A percentile compares a stretch with the other conserved stretches of the same genome.
Evolutionary conservation across 1,140 invertebrate species (phyloP).

Genomic region (Hycleus cichorii): DNA sequence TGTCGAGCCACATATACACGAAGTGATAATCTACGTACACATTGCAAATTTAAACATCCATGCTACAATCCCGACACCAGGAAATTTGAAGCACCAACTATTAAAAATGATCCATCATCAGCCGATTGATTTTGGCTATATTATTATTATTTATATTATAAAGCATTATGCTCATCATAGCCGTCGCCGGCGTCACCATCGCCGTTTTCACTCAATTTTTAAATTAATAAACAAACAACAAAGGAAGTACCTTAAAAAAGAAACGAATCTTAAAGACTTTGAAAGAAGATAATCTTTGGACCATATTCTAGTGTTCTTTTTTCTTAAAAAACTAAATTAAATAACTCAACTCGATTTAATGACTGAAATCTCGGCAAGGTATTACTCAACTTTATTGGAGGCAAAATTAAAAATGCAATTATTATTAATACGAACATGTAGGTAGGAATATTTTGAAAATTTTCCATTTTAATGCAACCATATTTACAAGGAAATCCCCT

Average conservation of each 20-base stretch:
- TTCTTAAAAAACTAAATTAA: background rate
- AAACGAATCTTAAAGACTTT: conserved; percentile 5
- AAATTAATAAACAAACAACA: no score
- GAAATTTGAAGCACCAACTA: conserved; percentile 58
- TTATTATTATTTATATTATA: conserved; percentile 32
- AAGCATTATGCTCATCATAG: conserved; percentile 25
- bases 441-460: conserved; percentile 1
- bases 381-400: background rate
- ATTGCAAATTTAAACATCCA: conserved; percentile 84
- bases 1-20: conserved; percentile 80
- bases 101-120: conserved; percentile 39
- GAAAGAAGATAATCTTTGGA: conserved; percentile 9
- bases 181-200: no score
- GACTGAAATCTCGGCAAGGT: conserved; percentile 15
- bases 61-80: conserved; percentile 69
- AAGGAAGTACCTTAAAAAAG: no score
- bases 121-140: conserved; percentile 41
- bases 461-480: conserved; percentile 10
- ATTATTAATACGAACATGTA: no score
- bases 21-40: conserved; percentile 79
- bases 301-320: conserved; percentile 10
- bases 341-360: conserved; percentile 5
- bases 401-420: no score
- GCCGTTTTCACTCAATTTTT: no score
- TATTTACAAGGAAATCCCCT: conserved; percentile 1